Percentiles rank a stretch among this genome's conserved stretches.
phyloP scores from a whole-genome alignment of 1,140 invertebrate species.

The Hylaeus anthracinus region DNA sequence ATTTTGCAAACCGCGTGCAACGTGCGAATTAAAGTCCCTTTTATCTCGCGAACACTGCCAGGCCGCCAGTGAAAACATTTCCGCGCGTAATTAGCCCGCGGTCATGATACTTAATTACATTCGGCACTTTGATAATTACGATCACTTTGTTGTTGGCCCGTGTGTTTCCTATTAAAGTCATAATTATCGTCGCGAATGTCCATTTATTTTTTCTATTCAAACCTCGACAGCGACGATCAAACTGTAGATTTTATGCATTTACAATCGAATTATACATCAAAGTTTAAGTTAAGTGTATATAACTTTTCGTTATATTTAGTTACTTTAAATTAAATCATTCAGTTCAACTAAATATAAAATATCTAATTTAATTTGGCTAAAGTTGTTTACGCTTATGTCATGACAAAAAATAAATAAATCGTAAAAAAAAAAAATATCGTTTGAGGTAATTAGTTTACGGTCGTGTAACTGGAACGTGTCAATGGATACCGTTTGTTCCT shows the following conservation, averaged over 20 bases:
- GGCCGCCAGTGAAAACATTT: not conserved
- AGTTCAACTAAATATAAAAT: too few relatives aligned
- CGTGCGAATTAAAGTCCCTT: not conserved
- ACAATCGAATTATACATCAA: too few relatives aligned
- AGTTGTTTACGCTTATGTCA: too few relatives aligned
- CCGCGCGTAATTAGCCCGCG: slow-evolving; percentile 6
- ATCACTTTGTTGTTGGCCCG: slow-evolving; percentile 2
- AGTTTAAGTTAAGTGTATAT: too few relatives aligned
- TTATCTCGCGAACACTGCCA: not conserved
- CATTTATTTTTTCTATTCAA: too few relatives aligned
- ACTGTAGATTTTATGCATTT: too few relatives aligned
- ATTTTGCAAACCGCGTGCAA: not conserved
- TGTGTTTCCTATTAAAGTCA: not conserved
- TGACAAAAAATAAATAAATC: not conserved
- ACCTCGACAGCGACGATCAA: too few relatives aligned
- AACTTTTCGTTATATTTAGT: too few relatives aligned
- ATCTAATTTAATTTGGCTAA: too few relatives aligned
- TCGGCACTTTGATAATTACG: slow-evolving; percentile 7
- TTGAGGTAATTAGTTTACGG: slow-evolving; percentile 27
- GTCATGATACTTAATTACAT: slow-evolving; percentile 17
- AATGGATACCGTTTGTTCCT: slow-evolving; percentile 48
- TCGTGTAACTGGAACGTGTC: slow-evolving; percentile 47
- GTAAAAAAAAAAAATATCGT: slow-evolving; percentile 19
- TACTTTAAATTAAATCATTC: too few relatives aligned
- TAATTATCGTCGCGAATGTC: not conserved